A percentile compares a stretch with the other conserved stretches of the same genome.
Evolutionary conservation across 1,140 invertebrate species (phyloP).

Genomic region (Pachyrhynchus sulphureomaculatus): DNA sequence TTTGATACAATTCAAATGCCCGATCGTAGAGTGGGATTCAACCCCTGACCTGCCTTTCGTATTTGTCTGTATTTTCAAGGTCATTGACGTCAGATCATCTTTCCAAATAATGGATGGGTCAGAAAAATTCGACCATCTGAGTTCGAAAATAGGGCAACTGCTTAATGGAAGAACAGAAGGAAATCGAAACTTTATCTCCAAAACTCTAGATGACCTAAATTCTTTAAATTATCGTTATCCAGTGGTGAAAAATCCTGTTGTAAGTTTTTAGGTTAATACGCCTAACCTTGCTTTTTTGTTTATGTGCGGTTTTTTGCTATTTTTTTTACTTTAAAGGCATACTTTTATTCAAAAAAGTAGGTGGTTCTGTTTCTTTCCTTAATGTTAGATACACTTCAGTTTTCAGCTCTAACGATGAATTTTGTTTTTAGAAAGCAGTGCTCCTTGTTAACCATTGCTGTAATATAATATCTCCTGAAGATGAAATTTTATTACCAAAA

Average conservation of each 20-base stretch:
- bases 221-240: conserved; percentile 13
- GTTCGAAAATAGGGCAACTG: conserved; percentile 1
- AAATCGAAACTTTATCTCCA: conserved; percentile 1
- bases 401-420: too few relatives aligned
- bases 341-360: too few relatives aligned
- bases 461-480: conserved; percentile 46
- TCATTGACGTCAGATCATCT: too few relatives aligned
- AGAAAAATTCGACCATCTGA: conserved; percentile 4
- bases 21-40: too few relatives aligned
- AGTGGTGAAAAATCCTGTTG: not conserved
- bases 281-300: not conserved
- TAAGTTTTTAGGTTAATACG: not conserved
- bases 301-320: too few relatives aligned
- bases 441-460: conserved; percentile 54
- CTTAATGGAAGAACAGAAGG: not conserved
- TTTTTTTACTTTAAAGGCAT: too few relatives aligned
- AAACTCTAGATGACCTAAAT: conserved; percentile 10
- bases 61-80: too few relatives aligned
- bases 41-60: too few relatives aligned
- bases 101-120: not conserved
- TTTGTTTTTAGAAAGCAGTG: conserved; percentile 48
- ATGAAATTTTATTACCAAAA: conserved; percentile 51
- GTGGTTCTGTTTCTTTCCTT: too few relatives aligned
- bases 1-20: too few relatives aligned
- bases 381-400: too few relatives aligned